These are phyloP conservation scores for Kuschelorhynchus macadamiae DNA, from an alignment of 2,888 invertebrate genomes.

Conservation along the genomic window DNA sequence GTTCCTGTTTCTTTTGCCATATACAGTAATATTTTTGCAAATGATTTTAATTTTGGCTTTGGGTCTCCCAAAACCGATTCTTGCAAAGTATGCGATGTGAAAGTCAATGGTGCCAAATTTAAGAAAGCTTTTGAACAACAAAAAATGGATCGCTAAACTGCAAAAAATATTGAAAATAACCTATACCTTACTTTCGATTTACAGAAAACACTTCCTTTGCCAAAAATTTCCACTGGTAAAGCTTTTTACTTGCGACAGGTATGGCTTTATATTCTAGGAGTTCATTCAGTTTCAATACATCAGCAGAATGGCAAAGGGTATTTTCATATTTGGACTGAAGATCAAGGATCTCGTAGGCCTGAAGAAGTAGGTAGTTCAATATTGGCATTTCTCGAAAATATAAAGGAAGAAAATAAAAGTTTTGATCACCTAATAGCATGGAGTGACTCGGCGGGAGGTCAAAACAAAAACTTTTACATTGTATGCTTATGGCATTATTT, in stretches of 20 bases:
- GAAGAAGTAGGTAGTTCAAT: slow-evolving; percentile 19
- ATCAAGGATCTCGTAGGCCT: slow-evolving; percentile 27
- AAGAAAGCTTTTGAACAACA: slow-evolving; percentile 36
- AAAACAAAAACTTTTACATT: slow-evolving; percentile 55
- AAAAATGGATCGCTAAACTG: slow-evolving; percentile 13
- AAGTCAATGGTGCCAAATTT: slow-evolving; percentile 12
- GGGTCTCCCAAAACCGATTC: slow-evolving; percentile 32
- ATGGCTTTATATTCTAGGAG: slow-evolving; percentile 25
- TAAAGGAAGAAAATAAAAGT: slow-evolving; percentile 12
- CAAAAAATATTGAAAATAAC: slow-evolving; percentile 1
- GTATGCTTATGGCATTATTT: slow-evolving; percentile 53
- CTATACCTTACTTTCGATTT: slow-evolving; percentile 14
- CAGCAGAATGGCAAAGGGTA: slow-evolving; percentile 16
- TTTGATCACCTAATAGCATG: slow-evolving; percentile 52
- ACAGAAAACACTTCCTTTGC: slow-evolving; percentile 23
- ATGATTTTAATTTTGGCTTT: slow-evolving; percentile 12
- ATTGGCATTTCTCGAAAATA: slow-evolving; percentile 33
- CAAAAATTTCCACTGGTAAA: slow-evolving; percentile 20
- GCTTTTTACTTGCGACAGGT: slow-evolving; percentile 29
- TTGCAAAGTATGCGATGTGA: slow-evolving; percentile 20
- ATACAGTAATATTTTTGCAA: slow-evolving; percentile 10
- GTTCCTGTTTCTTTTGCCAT: slow-evolving; percentile 12
- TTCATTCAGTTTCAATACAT: slow-evolving; percentile 10
- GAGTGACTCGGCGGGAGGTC: slow-evolving; percentile 57
- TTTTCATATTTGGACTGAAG: slow-evolving; percentile 33